These are phyloP conservation scores for Psophia crepitans DNA, from an alignment of 2,113 vertebrate species.

Conservation along the genomic window DNA sequence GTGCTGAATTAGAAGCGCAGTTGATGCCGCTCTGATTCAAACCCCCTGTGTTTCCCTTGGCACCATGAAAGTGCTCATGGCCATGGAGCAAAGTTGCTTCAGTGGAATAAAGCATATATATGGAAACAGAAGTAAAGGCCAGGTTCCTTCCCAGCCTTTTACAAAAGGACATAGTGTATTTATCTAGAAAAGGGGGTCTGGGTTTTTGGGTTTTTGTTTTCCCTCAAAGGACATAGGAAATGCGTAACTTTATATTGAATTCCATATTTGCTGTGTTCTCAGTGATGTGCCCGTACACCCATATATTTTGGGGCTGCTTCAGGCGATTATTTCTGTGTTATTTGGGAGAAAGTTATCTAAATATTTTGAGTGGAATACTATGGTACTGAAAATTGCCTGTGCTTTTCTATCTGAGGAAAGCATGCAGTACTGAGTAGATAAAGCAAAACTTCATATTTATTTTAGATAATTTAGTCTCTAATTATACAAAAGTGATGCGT, in stretches of 20 bases:
- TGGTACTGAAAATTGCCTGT: not conserved
- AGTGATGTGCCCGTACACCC: not conserved
- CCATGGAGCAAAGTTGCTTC: not conserved
- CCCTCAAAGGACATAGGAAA: not conserved
- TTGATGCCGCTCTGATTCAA: not conserved
- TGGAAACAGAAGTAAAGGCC: not conserved
- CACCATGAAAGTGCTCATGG: not conserved
- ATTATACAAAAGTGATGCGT: slow-evolving; percentile 12
- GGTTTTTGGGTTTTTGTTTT: not conserved
- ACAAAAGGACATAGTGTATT: not conserved
- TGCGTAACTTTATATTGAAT: not conserved
- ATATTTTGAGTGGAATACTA: not conserved
- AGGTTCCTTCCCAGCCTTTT: not conserved
- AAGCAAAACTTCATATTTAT: slow-evolving; percentile 30
- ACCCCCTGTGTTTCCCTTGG: fast-evolving
- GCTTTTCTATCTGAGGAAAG: not conserved
- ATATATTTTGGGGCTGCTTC: not conserved
- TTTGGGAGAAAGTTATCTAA: not conserved
- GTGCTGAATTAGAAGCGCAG: not conserved
- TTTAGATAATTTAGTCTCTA: slow-evolving; percentile 30
- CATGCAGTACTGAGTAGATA: not conserved
- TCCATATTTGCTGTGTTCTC: not conserved
- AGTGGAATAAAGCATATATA: not conserved
- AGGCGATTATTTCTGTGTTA: not conserved
- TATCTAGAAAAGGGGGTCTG: not conserved